Evolutionary conservation across 2,888 invertebrate genomes (phyloP).

Genomic region (Cryptophagus acutangulus): DNA sequence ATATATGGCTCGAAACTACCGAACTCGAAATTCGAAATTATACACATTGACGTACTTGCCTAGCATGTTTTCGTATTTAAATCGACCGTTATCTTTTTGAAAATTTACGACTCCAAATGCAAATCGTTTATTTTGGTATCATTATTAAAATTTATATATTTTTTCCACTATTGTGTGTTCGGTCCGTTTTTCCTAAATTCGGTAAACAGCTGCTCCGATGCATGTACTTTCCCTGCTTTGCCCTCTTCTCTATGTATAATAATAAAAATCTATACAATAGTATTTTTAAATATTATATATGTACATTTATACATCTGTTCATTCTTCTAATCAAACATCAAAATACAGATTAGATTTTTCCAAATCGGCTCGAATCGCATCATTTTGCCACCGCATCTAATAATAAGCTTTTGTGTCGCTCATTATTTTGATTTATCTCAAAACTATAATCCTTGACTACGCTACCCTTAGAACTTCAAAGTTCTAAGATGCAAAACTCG

Average conservation of each 20-base stretch:
- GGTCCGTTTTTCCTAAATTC: slow-evolving; percentile 46
- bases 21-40: not conserved
- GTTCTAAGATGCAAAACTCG: no score
- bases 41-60: slow-evolving; percentile 13
- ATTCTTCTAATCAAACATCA: not conserved
- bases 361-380: no score
- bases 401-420: no score
- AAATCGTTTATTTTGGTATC: slow-evolving; percentile 42
- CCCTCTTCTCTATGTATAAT: slow-evolving; percentile 23
- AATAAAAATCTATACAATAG: slow-evolving; percentile 34
- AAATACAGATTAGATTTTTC: no score
- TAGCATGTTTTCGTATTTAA: slow-evolving; percentile 34
- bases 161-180: slow-evolving; percentile 26
- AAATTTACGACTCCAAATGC: slow-evolving; percentile 34
- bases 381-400: no score
- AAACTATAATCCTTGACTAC: no score
- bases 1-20: no score
- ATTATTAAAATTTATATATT: slow-evolving; percentile 25
- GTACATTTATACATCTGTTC: slow-evolving; percentile 2
- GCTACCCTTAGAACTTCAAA: no score
- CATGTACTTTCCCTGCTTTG: slow-evolving; percentile 24
- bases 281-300: not conserved
- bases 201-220: slow-evolving; percentile 45
- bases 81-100: slow-evolving; percentile 27
- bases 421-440: no score